Evolutionary conservation across 2,113 vertebrate genomes (phyloP).

Genomic region (Neodon shergylaensis): DNA sequence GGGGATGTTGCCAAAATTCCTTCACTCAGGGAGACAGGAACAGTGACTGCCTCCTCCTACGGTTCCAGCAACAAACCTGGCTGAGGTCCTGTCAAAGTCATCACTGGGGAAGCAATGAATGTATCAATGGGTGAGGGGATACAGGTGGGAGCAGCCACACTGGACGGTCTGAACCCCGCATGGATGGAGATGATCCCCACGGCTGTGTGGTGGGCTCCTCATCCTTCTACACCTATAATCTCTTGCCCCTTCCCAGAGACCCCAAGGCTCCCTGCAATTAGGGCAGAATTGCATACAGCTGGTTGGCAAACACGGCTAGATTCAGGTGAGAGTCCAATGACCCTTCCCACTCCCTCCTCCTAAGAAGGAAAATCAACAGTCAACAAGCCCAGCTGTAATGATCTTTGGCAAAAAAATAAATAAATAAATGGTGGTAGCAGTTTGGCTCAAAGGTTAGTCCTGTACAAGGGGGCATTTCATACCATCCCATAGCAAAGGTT

Average conservation of each 20-base stretch:
- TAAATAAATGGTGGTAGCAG: not conserved
- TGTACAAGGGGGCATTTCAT: not conserved
- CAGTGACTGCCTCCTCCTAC: not conserved
- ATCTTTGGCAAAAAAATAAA: not conserved
- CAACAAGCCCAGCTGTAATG: not conserved
- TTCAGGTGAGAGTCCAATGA: not conserved
- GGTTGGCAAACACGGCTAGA: not conserved
- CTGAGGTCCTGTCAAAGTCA: not conserved
- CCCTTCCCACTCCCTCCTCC: not conserved
- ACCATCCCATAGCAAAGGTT: not conserved
- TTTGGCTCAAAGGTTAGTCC: not conserved
- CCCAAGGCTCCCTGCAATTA: not conserved
- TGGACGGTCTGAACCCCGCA: not conserved
- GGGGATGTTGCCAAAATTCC: not conserved
- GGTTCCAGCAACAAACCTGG: not conserved
- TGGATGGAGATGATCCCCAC: not conserved
- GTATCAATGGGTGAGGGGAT: not conserved
- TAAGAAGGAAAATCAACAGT: not conserved
- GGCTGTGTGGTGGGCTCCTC: not conserved
- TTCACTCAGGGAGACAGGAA: not conserved
- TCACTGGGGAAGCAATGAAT: not conserved
- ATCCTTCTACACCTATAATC: not conserved
- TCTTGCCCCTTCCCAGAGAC: not conserved
- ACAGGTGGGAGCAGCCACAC: not conserved
- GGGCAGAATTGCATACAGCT: not conserved